phyloP scores from a whole-genome alignment of 2,797 vertebrate genomes.

The Chiroxiphia lanceolata region DNA sequence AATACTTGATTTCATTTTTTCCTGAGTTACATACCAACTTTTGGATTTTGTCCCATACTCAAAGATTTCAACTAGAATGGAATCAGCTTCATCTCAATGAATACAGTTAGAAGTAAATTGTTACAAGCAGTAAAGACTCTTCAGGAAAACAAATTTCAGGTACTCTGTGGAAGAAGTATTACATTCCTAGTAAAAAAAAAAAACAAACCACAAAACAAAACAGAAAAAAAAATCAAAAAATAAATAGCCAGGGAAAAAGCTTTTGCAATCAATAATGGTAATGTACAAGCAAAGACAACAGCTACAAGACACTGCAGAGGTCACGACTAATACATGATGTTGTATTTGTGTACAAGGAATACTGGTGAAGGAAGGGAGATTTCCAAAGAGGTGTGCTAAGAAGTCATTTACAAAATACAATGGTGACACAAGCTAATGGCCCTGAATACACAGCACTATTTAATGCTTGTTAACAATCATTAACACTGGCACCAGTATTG shows the following conservation, averaged over 20 bases:
- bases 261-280: neutral
- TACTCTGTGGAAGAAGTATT: neutral
- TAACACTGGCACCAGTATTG: conserved; percentile 7
- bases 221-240: neutral
- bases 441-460: neutral
- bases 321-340: fast-evolving
- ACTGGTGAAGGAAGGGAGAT: neutral
- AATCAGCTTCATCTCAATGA: neutral
- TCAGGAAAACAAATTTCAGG: neutral
- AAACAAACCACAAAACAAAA: neutral
- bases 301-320: neutral
- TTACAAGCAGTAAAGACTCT: neutral
- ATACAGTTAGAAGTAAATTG: neutral
- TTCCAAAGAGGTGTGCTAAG: neutral
- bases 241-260: neutral
- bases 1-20: neutral
- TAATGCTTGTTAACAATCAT: conserved; percentile 24
- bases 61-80: neutral
- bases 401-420: neutral
- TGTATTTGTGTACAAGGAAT: neutral
- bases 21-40: neutral
- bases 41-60: neutral
- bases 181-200: too few species aligned
- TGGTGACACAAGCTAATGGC: conserved; percentile 42
- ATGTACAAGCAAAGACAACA: neutral